Evolutionary conservation across 2,888 invertebrate species (phyloP).

Genomic region (Acrobasis suavella): DNA sequence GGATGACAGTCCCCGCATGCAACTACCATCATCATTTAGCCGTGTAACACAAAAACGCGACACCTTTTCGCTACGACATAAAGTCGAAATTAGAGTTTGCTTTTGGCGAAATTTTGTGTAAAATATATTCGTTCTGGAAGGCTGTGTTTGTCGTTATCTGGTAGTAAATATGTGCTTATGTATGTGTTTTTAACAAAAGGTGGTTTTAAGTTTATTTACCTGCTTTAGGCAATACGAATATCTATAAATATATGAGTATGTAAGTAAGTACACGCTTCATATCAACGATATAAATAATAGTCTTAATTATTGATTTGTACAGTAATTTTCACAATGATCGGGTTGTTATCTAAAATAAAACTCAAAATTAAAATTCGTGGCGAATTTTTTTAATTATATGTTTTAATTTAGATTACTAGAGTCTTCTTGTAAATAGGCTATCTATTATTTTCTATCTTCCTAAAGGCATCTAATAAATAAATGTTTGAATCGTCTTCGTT

Average conservation of each 20-base stretch:
- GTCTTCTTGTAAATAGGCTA: too few species aligned
- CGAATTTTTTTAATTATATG: too few species aligned
- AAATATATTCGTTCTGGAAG: conserved; percentile 51
- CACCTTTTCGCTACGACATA: conserved; percentile 37
- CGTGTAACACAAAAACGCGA: conserved; percentile 32
- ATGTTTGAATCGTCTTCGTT: too few species aligned
- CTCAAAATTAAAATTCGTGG: too few species aligned
- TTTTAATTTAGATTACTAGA: too few species aligned
- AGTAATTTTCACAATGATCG: too few species aligned
- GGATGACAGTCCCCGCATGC: conserved; percentile 63
- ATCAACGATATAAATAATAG: background rate
- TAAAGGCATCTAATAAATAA: too few species aligned
- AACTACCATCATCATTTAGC: conserved; percentile 46
- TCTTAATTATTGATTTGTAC: too few species aligned
- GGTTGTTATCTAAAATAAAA: too few species aligned
- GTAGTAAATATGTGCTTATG: conserved; percentile 57
- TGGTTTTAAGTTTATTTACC: conserved; percentile 29
- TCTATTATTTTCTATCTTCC: too few species aligned
- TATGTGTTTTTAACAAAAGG: conserved; percentile 41
- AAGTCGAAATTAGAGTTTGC: conserved; percentile 40
- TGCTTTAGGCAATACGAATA: background rate
- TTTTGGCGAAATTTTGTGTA: conserved; percentile 34
- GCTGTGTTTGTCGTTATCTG: conserved; percentile 55
- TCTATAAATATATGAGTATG: background rate
- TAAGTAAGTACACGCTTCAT: background rate